Evolutionary conservation across 2,888 invertebrate genomes (phyloP).

Genomic region (Thera obeliscata): DNA sequence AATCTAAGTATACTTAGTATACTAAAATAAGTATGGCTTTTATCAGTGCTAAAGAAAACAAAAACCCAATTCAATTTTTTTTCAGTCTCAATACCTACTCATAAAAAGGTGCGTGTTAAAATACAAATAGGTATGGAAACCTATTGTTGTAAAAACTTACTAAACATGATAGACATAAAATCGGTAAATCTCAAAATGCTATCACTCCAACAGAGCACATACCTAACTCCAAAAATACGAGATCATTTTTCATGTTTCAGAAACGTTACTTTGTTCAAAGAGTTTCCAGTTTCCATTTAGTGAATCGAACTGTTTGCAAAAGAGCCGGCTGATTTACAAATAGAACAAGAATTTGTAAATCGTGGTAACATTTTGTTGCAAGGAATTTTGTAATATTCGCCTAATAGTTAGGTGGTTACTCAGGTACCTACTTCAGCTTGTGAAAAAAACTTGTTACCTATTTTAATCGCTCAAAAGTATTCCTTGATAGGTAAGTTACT

Average conservation of each 20-base stretch:
- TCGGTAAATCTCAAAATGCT: too few species aligned
- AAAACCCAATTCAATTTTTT: too few species aligned
- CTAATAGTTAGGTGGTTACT: too few species aligned
- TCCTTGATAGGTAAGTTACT: too few species aligned
- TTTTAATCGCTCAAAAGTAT: neutral
- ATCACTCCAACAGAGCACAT: too few species aligned
- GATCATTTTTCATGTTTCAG: slow-evolving; percentile 1
- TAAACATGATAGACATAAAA: too few species aligned
- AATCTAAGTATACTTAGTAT: too few species aligned
- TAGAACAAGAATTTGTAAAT: slow-evolving; percentile 21
- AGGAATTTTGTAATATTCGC: slow-evolving; percentile 20
- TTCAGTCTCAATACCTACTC: too few species aligned
- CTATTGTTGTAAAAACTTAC: too few species aligned
- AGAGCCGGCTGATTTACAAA: slow-evolving; percentile 21
- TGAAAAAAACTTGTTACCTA: slow-evolving; percentile 12
- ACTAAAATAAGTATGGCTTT: neutral
- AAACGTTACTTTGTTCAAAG: slow-evolving; percentile 18
- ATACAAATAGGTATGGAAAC: too few species aligned
- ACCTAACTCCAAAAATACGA: too few species aligned
- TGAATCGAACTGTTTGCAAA: slow-evolving; percentile 24
- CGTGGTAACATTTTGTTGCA: slow-evolving; percentile 20
- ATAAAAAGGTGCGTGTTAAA: too few species aligned
- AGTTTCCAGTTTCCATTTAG: slow-evolving; percentile 8
- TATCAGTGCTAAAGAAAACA: neutral
- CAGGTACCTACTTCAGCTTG: neutral